Base-by-base conservation (phyloP, 2,113 vertebrate species). In the Cervus canadensis region DNA sequence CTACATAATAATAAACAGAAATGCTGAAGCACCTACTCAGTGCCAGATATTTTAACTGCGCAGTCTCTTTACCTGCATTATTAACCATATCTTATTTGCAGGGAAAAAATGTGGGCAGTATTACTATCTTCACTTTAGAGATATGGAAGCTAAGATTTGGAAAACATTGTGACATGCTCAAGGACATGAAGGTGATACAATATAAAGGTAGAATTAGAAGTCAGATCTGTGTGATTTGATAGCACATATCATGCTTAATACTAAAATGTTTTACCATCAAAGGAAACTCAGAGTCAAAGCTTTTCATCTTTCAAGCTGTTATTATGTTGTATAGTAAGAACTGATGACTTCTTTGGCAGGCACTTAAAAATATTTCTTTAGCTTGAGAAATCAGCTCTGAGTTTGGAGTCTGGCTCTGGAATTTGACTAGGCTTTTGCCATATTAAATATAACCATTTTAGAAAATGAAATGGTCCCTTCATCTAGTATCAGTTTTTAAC, bases 111-210 rank as follows among this genome's bases (percentile, higher is more conserved):
- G 0, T 84, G 78, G 2, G 0, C 45, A 86, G 11, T 56, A 81
- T 79, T 45, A 40, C 56, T 79, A 43, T 79, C 16, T 26, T 60
- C 30, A 33, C 59, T 67, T 89, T 92, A 90, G 19, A 90, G 21
- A 74, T 43, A 28, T 74, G 30, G 62, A 96, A 97, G 48, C 88
- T 50, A 54, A 45, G 16, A 43, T 67, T 62, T 67, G 19, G 28
- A 45, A 95, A 89, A 85, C 9, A n/a, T 2, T 59, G 0, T 74
- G 48, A 88, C 2, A 50, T 88, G 14, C 21, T 56, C 50, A 94
- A 17, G 1, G 17, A 59, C 43, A 57, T 30, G 57, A 56, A 33
- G 0, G 0, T 85, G 11, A 0, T 40, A 2, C 4, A 7, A 88
- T 30, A 15, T 11, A 56, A 71, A 87, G 17, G 36, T 7, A 87